These are phyloP conservation scores for Pachypanchax playfairii DNA, from an alignment of 2,113 vertebrate genomes.

Conservation along the genomic window DNA sequence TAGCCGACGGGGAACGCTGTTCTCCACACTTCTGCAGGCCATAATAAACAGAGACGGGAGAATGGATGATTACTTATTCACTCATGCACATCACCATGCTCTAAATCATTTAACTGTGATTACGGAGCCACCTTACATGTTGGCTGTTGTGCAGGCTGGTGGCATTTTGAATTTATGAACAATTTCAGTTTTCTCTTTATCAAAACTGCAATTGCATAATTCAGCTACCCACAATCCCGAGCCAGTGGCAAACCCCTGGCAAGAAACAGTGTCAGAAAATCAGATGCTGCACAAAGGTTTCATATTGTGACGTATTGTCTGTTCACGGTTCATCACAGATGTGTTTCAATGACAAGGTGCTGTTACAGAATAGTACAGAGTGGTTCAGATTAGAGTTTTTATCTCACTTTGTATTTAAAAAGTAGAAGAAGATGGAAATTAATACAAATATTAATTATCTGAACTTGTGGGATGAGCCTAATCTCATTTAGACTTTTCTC, in stretches of 20 bases:
- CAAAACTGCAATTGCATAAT: constrained; percentile 36
- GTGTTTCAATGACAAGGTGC: constrained; percentile 19
- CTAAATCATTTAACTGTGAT: constrained; percentile 35
- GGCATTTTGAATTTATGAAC: neutral
- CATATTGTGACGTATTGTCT: constrained; percentile 31
- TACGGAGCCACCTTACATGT: constrained; percentile 38
- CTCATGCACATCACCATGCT: constrained; percentile 42
- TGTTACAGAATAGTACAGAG: constrained; percentile 2
- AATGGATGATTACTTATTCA: constrained; percentile 64
- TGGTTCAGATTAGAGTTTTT: constrained; percentile 4
- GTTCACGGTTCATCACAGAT: constrained; percentile 22
- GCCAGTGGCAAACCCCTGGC: constrained; percentile 13
- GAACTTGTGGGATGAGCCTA: constrained; percentile 33
- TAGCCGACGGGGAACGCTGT: constrained; percentile 43
- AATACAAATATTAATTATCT: constrained; percentile 36
- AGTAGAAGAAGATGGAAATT: no score
- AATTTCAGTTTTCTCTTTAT: no score
- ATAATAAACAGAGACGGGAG: constrained; percentile 58
- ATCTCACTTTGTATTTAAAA: constrained; percentile 13
- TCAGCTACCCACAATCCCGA: constrained; percentile 22
- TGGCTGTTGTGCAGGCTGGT: constrained; percentile 11
- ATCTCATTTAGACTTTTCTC: neutral
- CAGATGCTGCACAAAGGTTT: constrained; percentile 44
- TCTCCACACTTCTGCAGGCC: constrained; percentile 52
- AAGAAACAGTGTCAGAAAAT: constrained; percentile 35